phyloP scores from a whole-genome alignment of 2,888 invertebrate genomes.

The Dolichopus griseipennis region DNA sequence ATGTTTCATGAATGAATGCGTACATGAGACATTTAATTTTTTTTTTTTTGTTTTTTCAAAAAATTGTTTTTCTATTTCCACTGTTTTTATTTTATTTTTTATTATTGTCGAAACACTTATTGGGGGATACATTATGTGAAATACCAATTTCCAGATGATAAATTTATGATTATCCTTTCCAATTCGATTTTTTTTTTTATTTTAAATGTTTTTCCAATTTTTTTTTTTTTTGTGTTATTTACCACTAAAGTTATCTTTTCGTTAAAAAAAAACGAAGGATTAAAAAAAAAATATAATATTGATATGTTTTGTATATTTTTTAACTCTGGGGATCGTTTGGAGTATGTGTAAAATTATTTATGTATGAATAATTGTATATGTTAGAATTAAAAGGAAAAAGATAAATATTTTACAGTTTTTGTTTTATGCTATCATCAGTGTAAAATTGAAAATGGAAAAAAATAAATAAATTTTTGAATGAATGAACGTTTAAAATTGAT shows the following conservation, averaged over 20 bases:
- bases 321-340: background rate
- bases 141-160: constrained; percentile 18
- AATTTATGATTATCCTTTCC: constrained; percentile 21
- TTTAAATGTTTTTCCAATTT: constrained; percentile 17
- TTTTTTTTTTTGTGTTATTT: constrained; percentile 14
- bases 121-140: background rate
- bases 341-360: background rate
- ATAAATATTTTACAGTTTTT: too few relatives aligned
- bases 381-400: background rate
- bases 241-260: constrained; percentile 7
- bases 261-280: background rate
- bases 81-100: too few relatives aligned
- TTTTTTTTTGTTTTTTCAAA: too few relatives aligned
- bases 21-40: background rate
- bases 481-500: background rate
- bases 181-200: constrained; percentile 18
- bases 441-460: background rate
- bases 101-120: background rate
- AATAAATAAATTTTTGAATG: background rate
- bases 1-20: background rate
- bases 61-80: background rate
- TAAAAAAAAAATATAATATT: background rate
- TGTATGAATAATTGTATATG: background rate
- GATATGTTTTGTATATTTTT: background rate
- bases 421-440: background rate